Evolutionary conservation across 1,140 invertebrate genomes (phyloP), one percentile per base, ranked within the genome.

Genomic region (Rhynchophorus ferrugineus): DNA sequence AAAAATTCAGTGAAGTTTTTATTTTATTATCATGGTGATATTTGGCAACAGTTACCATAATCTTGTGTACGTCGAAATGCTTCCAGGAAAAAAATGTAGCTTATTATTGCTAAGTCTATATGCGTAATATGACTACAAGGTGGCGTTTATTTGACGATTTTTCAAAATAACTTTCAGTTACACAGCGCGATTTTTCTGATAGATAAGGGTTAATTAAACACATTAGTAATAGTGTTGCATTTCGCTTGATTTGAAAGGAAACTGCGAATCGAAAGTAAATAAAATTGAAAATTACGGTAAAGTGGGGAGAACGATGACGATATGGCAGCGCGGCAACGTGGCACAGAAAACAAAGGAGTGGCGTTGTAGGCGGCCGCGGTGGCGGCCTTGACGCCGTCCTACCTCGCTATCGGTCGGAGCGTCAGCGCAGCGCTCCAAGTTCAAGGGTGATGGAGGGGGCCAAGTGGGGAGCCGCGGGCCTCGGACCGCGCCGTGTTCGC

Each of bases 391-490:
- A 51, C 57, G 49, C 57, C 42, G 42, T 64, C 65, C 57, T 53
- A 45, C 50, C 57, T 57, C 62, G 39, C 58, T 56, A 56, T 54
- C 58, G 53, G 52, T 51, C 58, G 59, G 50, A 58, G 56, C 60
- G 58, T 58, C 54, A 56, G 51, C 54, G 58, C 58, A 55, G 51
- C 57, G 50, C 69, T 72, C 77, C 80, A 84, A 83, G 81, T 84
- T 83, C 81, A 83, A 83, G 82, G 80, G 64, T 63, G 64, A 60
- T 57, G 61, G 61, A 61, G 66, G 63, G 73, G 64, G 62, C n/a
- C 43, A 11, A 37, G 62, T 54, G 61, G 39, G 41, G 54, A 67
- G 69, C 74, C 73, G 71, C 70, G 43, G 73, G 37, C 55, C 49
- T n/a, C n/a, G n/a, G n/a, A 54, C 42, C 41, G 50, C 57, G 29